Base-by-base conservation (phyloP, 2,888 invertebrate genomes). In the Drosophila nigritarsus region DNA sequence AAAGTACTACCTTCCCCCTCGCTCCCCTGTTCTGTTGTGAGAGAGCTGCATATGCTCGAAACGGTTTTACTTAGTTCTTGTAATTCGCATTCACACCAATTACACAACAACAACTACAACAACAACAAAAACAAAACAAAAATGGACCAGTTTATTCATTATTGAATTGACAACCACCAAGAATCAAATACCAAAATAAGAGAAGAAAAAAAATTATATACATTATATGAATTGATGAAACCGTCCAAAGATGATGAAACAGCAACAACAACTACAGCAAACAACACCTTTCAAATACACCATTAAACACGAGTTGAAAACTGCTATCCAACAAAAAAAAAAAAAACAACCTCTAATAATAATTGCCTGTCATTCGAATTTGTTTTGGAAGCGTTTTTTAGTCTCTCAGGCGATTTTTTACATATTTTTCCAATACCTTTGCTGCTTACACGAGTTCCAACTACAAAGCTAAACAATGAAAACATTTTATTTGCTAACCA, bases 111-210 rank as follows among this genome's bases (percentile, higher is more conserved):
- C 15, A 66, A 73, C 65, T 68, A 67, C 38, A 38, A 49, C 20
- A n/a, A 49, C 8, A 24, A 53, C 2, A 53, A 48, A 24, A 64
- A 49, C 45, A 61, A 48, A 54, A 76, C 63, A 65, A 73, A 55
- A 69, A 87, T 81, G 85, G 85, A 89, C 85, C 85, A 86, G 85
- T 86, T 89, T 89, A 78, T 85, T 88, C 85, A 89, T 66, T 87
- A 89, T 70, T 89, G 87, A 86, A 86, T 89, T 82, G 77, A 86
- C 85, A 82, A 83, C 87, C 89, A 85, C 89, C 87, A 89, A 88
- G 60, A 76, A 65, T 42, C 59, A 69, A 80, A 72, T 70, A 68
- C 24, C 34, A 67, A 67, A 56, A 55, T 59, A 48, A 56, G 7
- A 18, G 18, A 38, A 18, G 38, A 18, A 15, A 7, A 20, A 11